Conservation (phyloP, 2,113 vertebrate genomes). For the Puntigrus tetrazona region DNA sequence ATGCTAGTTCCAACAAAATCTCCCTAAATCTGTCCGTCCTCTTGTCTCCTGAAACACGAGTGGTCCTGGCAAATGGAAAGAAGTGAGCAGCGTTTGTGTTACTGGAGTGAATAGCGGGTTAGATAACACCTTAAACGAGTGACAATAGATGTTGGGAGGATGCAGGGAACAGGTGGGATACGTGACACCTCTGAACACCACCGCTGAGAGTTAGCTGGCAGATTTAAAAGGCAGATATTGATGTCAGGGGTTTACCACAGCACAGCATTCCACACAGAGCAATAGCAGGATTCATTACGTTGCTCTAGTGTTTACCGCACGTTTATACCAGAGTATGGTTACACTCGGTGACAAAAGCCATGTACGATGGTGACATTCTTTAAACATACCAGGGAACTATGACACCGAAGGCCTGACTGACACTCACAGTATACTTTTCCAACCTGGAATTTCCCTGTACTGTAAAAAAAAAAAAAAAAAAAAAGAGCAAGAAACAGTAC, state of each 20-base stretch:
- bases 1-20: constrained; percentile 20
- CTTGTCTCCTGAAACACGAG: constrained; percentile 48
- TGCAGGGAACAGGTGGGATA: constrained; percentile 28
- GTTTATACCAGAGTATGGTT: constrained; percentile 61
- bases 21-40: constrained; percentile 10
- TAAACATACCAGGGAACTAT: constrained; percentile 64
- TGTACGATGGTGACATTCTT: constrained; percentile 68
- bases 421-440: constrained; percentile 62
- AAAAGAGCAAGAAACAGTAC: background rate
- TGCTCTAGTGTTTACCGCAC: constrained; percentile 52
- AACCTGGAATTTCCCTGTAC: constrained; percentile 69
- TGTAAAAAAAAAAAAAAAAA: constrained; percentile 38
- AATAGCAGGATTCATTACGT: constrained; percentile 60
- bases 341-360: constrained; percentile 63
- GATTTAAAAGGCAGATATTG: constrained; percentile 59
- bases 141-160: constrained; percentile 51
- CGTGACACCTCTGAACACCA: constrained; percentile 53
- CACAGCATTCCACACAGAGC: constrained; percentile 54
- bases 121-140: constrained; percentile 51
- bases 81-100: constrained; percentile 38
- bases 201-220: constrained; percentile 47
- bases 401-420: constrained; percentile 59
- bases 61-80: constrained; percentile 10
- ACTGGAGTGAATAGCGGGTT: constrained; percentile 41
- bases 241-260: constrained; percentile 57